phyloP scores from a whole-genome alignment of 2,113 vertebrate species.

The Oryctolagus cuniculus region DNA sequence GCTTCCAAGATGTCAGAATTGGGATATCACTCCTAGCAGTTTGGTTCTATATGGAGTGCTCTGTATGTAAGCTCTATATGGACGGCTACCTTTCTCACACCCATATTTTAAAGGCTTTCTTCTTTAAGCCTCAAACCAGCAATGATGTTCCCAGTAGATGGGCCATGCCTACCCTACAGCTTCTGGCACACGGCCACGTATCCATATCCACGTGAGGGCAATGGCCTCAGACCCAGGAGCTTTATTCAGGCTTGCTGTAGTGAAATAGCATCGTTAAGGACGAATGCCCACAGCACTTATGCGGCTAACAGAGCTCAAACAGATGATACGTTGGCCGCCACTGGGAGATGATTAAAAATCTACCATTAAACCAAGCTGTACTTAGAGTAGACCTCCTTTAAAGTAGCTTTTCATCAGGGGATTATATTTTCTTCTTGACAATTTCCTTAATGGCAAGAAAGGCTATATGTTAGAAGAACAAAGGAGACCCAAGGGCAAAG shows the following conservation, averaged over 20 bases:
- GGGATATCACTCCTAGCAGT: not conserved
- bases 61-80: not conserved
- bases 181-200: not conserved
- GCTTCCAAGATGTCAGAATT: not conserved
- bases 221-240: not conserved
- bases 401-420: conserved; percentile 78
- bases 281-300: conserved; percentile 21
- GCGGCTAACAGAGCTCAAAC: not conserved
- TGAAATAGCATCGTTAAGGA: not conserved
- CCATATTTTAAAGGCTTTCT: not conserved
- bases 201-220: not conserved
- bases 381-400: conserved; percentile 75
- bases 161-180: not conserved
- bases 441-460: conserved; percentile 76
- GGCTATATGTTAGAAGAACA: conserved; percentile 76
- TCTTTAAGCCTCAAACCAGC: not conserved
- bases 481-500: conserved; percentile 80
- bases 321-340: conserved; percentile 61
- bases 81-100: not conserved
- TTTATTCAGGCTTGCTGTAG: not conserved
- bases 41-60: not conserved
- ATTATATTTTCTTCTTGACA: conserved; percentile 80
- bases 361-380: conserved; percentile 84
- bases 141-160: not conserved
- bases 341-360: conserved; percentile 85